Percentiles rank a stretch among this genome's conserved stretches.
These are phyloP conservation scores for Calonectris borealis DNA, from an alignment of 2,113 vertebrate genomes.

Conservation along the genomic window DNA sequence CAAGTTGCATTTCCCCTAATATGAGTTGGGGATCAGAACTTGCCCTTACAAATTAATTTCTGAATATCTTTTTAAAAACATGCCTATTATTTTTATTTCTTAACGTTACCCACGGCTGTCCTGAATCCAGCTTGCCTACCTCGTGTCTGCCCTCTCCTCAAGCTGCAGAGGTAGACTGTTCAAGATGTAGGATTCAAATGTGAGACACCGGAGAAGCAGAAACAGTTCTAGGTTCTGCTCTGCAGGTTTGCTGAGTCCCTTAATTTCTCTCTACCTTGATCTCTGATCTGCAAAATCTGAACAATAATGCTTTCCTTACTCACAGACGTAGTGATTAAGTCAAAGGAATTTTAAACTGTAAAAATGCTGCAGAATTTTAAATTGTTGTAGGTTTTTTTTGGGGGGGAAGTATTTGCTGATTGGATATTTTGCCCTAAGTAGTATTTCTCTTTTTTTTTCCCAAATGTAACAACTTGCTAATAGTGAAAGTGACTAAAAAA, in stretches of 20 bases:
- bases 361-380: neutral
- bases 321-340: neutral
- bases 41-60: neutral
- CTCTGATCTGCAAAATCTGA: neutral
- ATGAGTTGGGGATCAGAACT: neutral
- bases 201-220: neutral
- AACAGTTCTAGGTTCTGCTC: neutral
- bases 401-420: neutral
- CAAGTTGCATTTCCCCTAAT: accelerated
- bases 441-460: accelerated
- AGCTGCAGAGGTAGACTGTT: neutral
- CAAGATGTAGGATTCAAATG: neutral
- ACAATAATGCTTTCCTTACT: neutral
- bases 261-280: neutral
- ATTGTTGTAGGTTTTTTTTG: accelerated
- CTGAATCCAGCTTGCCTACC: neutral
- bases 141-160: neutral
- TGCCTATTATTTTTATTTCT: neutral
- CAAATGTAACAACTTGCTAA: neutral
- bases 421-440: neutral
- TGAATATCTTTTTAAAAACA: neutral
- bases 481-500: neutral
- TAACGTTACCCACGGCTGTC: neutral
- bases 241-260: neutral
- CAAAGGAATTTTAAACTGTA: neutral